These are phyloP conservation scores for Ceraclea dissimilis DNA, from an alignment of 2,888 invertebrate genomes.

Conservation along the genomic window DNA sequence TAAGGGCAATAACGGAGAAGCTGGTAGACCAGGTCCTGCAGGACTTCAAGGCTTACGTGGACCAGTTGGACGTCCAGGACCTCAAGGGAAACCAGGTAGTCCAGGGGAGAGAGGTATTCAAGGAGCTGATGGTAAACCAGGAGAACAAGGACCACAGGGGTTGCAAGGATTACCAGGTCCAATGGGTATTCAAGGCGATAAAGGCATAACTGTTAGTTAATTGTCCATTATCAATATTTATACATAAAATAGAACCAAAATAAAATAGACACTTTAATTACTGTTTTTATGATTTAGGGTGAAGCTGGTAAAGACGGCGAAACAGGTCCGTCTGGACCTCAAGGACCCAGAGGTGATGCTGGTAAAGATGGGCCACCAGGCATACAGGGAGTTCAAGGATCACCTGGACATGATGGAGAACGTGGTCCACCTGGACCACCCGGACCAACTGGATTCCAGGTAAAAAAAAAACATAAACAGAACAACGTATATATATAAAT, in stretches of 20 bases:
- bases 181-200: constrained; percentile 69
- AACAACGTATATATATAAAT: not conserved
- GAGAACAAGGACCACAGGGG: constrained; percentile 74
- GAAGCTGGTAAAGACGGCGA: constrained; percentile 77
- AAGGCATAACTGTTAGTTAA: constrained; percentile 57
- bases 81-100: constrained; percentile 60
- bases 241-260: too few relatives aligned
- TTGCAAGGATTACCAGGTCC: constrained; percentile 73
- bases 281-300: too few relatives aligned
- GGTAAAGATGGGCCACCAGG: constrained; percentile 75
- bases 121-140: constrained; percentile 79
- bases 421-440: constrained; percentile 68
- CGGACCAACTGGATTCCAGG: constrained; percentile 76
- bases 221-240: constrained; percentile 5
- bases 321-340: constrained; percentile 62
- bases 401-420: constrained; percentile 63
- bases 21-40: constrained; percentile 58
- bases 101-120: constrained; percentile 67
- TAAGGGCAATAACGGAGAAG: constrained; percentile 56
- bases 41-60: constrained; percentile 60
- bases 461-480: constrained; percentile 32
- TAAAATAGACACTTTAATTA: too few relatives aligned
- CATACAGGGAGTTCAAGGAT: constrained; percentile 64
- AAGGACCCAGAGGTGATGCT: constrained; percentile 71
- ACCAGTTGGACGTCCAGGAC: constrained; percentile 59